These are phyloP conservation scores for Dasypolia templi DNA, from an alignment of 2,888 invertebrate species.

Conservation along the genomic window DNA sequence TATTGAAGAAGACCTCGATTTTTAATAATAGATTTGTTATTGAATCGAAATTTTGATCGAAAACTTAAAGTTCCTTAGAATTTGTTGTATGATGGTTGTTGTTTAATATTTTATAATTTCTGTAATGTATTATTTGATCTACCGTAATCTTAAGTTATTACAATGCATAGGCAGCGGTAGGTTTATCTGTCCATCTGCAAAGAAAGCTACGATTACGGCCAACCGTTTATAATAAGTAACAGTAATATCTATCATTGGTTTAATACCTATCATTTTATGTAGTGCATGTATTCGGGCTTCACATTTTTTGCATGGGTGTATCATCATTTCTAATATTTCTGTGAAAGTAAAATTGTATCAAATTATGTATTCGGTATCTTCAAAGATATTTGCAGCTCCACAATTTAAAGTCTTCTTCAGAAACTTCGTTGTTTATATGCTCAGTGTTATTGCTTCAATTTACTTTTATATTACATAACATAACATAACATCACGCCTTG, in stretches of 20 bases:
- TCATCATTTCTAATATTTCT: slow-evolving; percentile 32
- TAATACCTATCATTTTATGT: slow-evolving; percentile 51
- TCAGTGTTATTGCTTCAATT: slow-evolving; percentile 45
- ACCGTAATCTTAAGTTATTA: slow-evolving; percentile 54
- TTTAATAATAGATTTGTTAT: slow-evolving; percentile 48
- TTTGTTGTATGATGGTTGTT: slow-evolving; percentile 35
- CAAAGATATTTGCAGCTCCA: slow-evolving; percentile 31
- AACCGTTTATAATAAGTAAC: slow-evolving; percentile 61
- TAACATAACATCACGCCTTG: too few species aligned
- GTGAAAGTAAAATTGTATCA: slow-evolving; percentile 24
- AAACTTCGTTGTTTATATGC: slow-evolving; percentile 28
- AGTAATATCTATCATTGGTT: slow-evolving; percentile 59
- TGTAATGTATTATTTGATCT: slow-evolving; percentile 53
- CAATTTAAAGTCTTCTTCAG: slow-evolving; percentile 20
- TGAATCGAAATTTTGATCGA: slow-evolving; percentile 43
- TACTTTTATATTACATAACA: slow-evolving; percentile 39
- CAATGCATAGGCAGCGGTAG: slow-evolving; percentile 47
- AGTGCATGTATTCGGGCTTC: slow-evolving; percentile 24
- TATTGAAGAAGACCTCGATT: slow-evolving; percentile 52
- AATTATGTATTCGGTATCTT: slow-evolving; percentile 43
- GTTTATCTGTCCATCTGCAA: slow-evolving; percentile 50
- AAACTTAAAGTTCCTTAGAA: slow-evolving; percentile 55
- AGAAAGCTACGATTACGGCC: slow-evolving; percentile 51
- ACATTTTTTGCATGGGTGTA: slow-evolving; percentile 33
- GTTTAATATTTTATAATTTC: slow-evolving; percentile 44